These are phyloP conservation scores for Indicator indicator DNA, from an alignment of 2,113 vertebrate species.

Conservation along the genomic window DNA sequence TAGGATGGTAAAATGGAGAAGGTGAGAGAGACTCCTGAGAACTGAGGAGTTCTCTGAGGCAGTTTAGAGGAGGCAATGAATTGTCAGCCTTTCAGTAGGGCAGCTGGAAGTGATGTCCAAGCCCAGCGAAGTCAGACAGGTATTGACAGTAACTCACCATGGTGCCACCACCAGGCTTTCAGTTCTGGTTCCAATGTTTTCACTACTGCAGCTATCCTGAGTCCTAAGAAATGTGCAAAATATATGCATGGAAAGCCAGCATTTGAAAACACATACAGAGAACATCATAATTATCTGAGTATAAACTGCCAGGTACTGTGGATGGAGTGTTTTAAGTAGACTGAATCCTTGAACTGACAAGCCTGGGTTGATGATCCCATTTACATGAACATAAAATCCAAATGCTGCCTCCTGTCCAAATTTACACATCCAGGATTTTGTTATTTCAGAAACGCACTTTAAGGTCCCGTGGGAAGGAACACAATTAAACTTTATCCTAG, in stretches of 20 bases:
- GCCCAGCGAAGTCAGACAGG: background rate
- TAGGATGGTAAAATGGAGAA: background rate
- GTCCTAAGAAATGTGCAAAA: background rate
- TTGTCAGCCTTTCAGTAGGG: background rate
- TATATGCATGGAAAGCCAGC: background rate
- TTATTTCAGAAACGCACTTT: background rate
- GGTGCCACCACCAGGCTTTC: background rate
- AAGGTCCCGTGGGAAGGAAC: background rate
- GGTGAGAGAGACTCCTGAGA: background rate
- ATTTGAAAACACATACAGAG: background rate
- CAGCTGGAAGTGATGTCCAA: background rate
- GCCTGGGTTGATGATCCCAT: background rate
- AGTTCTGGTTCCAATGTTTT: background rate
- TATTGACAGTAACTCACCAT: background rate
- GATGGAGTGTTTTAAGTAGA: background rate
- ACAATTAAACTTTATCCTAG: conserved; percentile 23
- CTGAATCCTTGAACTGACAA: background rate
- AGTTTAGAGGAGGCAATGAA: background rate
- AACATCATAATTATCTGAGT: background rate
- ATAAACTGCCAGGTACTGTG: background rate
- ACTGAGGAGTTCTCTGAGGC: background rate
- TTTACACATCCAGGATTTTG: background rate
- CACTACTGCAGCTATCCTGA: background rate
- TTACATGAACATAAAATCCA: background rate
- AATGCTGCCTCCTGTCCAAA: background rate